Percentiles rank a stretch among this genome's conserved stretches.
phyloP scores from a whole-genome alignment of 2,797 vertebrate genomes.

The Arctocebus calabarensis region DNA sequence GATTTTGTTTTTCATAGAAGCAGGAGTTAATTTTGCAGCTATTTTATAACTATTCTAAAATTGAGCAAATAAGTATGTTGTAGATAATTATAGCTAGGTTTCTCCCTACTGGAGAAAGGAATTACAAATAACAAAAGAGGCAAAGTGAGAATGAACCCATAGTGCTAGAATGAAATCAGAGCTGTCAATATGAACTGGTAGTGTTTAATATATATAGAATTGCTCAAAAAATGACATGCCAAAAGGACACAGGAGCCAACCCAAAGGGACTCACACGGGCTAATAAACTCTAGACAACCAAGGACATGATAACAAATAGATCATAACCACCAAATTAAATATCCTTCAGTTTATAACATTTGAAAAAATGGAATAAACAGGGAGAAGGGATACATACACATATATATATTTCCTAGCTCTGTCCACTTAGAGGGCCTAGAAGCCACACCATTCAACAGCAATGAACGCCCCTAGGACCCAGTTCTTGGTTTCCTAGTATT shows the following conservation, averaged over 20 bases:
- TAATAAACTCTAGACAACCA: not conserved
- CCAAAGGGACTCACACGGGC: not conserved
- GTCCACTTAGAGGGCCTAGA: not conserved
- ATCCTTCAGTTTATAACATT: not conserved
- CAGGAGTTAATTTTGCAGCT: not conserved
- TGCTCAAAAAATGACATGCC: not conserved
- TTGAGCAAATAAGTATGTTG: not conserved
- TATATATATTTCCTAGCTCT: not conserved
- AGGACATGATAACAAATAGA: not conserved
- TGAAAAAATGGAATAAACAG: too few relatives aligned
- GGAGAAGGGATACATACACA: not conserved
- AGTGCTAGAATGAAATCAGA: not conserved
- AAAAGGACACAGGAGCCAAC: not conserved
- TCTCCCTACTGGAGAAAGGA: not conserved
- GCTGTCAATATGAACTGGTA: not conserved
- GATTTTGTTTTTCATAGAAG: constrained; percentile 3
- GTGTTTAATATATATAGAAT: not conserved
- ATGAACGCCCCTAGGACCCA: not conserved
- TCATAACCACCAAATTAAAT: not conserved
- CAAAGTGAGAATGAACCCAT: not conserved
- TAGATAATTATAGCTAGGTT: not conserved
- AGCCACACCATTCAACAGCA: not conserved
- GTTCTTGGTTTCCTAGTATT: not conserved
- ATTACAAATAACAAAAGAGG: not conserved
- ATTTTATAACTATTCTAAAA: constrained; percentile 5